Evolutionary conservation across 92 coral and sea anemone species (phyloP), one percentile per base, ranked within the genome.

Genomic region (Phenganax subtilis): DNA sequence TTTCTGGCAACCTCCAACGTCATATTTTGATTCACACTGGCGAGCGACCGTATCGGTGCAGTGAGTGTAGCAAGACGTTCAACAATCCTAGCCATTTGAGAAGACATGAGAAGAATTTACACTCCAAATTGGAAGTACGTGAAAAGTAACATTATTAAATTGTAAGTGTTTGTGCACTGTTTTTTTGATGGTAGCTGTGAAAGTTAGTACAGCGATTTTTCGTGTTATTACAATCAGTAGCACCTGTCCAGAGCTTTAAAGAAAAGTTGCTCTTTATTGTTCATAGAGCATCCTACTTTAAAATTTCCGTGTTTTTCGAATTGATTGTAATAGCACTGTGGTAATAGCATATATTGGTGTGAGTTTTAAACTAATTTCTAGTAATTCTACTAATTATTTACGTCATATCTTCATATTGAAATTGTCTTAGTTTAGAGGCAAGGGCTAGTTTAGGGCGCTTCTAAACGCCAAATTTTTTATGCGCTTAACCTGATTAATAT

Each of bases 21-120:
- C 98, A 94, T 62, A 92, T 91, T 44, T 80, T 94, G 53, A 94
- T 94, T 69, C 98, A 94, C 81, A 94, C 98, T 37, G 98, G 98
- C 10, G 98, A 94, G 76, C 83, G 97, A 64, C 98, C 98, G 9
- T 94, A 94, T 55, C 90, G 90, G 68, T 94, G 98, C 70, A 94
- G 86, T 71, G 89, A 90, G 67, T 94, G 98, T 54, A 89, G 94
- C 29, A 94, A 94, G 84, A 97, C 98, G 7, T 94, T 94, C 55
- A 94, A 94, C 80, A 94, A 94, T 70, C 98, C 98, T 0, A 94
- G 98, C 75, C 98, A 94, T 60, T 83, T 94, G 71, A 72, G 98
- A 59, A 80, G 98, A 9, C 98, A 94, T 87, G 93, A 91, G 7
- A 94, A 91, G 83, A 94, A 94, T 87, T 76, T 94, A 54, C 98